Base-by-base conservation (phyloP, 2,888 invertebrate genomes). In the Eupeodes latifasciatus region DNA sequence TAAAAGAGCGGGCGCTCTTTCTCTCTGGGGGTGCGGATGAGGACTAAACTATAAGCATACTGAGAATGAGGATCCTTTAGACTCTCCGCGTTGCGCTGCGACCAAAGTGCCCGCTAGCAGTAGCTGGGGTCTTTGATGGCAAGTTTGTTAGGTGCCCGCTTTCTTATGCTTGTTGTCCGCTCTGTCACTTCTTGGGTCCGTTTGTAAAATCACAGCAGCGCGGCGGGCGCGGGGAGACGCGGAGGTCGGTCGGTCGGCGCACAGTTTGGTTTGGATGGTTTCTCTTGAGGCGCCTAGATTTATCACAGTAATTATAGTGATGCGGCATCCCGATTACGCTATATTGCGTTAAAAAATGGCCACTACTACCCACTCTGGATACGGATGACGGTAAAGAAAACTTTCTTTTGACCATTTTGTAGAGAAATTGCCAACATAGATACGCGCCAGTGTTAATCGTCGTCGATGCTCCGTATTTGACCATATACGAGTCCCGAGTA, bases 231-330 rank as follows among this genome's bases (percentile, higher is more conserved):
- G n/a, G n/a, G n/a, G n/a, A n/a, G n/a, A n/a, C n/a, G n/a, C n/a
- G 40, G 3, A 12, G 11, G 16, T 3, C 44, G 12, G 19, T 7
- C 10, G 44, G 6, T 3, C 47, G 19, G 27, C 12, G 5, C 27
- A 2, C 44, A 6, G 19, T 11, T 36, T 49, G 11, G 59, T 59
- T 72, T 47, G 71, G 55, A 81, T 64, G 57, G 44, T 80, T 76
- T 49, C 67, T 88, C 88, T 88, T 53, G 64, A 82, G 89, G 89
- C 85, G 89, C 89, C 85, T 89, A 82, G 89, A 89, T 89, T 89
- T 89, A 89, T 89, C 89, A 89, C 79, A 67, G 79, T 89, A 89
- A 89, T 89, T 89, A 89, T 82, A 85, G 89, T 89, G 89, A 89
- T 89, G 89, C 71, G 82, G 89, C 76, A 78, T 82, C 79, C 81